These are phyloP conservation scores for Bradypodion ventrale DNA, from an alignment of 2,797 vertebrate genomes.

Conservation along the genomic window DNA sequence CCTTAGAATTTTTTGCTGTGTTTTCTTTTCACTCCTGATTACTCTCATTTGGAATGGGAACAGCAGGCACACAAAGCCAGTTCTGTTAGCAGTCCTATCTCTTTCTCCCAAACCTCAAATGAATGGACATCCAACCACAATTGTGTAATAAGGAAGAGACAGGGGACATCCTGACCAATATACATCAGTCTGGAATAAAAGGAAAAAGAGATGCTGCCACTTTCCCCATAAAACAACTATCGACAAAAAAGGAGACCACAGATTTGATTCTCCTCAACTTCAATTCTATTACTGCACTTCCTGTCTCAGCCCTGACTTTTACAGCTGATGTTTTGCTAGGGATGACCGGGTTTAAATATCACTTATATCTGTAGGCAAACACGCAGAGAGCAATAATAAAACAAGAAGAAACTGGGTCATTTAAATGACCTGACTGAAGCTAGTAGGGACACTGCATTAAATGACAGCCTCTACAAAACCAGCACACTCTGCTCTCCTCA, in stretches of 20 bases:
- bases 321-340: slow-evolving; percentile 35
- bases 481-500: slow-evolving; percentile 37
- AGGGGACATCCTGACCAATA: background rate
- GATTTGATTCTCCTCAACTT: background rate
- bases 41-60: background rate
- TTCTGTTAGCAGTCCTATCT: background rate
- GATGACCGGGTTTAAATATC: slow-evolving; percentile 43
- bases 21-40: slow-evolving; percentile 29
- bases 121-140: background rate
- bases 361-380: slow-evolving; percentile 13
- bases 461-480: slow-evolving; percentile 49
- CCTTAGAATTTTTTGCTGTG: too few relatives aligned
- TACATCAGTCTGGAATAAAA: fast-evolving
- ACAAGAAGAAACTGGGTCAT: slow-evolving; percentile 51
- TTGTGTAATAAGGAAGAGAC: background rate
- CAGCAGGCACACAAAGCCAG: background rate
- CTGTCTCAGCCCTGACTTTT: slow-evolving; percentile 24
- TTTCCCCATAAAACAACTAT: background rate
- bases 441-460: slow-evolving; percentile 26
- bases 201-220: background rate
- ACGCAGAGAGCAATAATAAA: slow-evolving; percentile 28
- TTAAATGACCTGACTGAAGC: slow-evolving; percentile 57
- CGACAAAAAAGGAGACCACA: background rate
- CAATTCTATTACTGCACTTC: slow-evolving; percentile 26
- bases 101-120: slow-evolving; percentile 3